A percentile compares a stretch with the other conserved stretches of the same genome.
These are phyloP conservation scores for Benitochromis conjunctus DNA, from an alignment of 2,113 vertebrate species.

Conservation along the genomic window DNA sequence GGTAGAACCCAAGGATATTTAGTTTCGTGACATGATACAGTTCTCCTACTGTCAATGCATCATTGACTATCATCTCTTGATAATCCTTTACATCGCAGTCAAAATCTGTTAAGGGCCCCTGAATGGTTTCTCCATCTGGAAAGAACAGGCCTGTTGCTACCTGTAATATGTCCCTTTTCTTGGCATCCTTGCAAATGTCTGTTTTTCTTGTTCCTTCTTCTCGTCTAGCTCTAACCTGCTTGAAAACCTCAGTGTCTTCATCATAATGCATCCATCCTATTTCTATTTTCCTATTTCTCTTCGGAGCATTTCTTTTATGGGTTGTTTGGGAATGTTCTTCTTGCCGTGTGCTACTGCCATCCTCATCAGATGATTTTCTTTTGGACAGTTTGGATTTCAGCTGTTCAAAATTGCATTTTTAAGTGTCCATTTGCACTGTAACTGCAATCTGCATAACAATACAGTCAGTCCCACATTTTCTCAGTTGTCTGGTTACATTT, in stretches of 20 bases:
- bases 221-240: not conserved
- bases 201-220: not conserved
- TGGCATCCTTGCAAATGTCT: not conserved
- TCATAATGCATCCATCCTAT: not conserved
- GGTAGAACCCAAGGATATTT: not conserved
- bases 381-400: not conserved
- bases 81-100: not conserved
- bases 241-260: not conserved
- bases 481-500: not conserved
- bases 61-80: not conserved
- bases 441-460: not conserved
- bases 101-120: not conserved
- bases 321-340: not conserved
- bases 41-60: not conserved
- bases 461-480: not conserved
- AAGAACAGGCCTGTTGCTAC: not conserved
- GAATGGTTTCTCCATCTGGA: not conserved
- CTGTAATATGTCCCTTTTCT: not conserved
- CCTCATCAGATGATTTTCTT: not conserved
- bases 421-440: too few relatives aligned
- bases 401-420: too few relatives aligned
- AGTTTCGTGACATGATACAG: not conserved
- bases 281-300: not conserved
- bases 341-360: not conserved
- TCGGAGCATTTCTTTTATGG: not conserved